Evolutionary conservation across 2,888 invertebrate species (phyloP), one percentile per base, ranked within the genome.

Genomic region (Pyrochroa serraticornis): DNA sequence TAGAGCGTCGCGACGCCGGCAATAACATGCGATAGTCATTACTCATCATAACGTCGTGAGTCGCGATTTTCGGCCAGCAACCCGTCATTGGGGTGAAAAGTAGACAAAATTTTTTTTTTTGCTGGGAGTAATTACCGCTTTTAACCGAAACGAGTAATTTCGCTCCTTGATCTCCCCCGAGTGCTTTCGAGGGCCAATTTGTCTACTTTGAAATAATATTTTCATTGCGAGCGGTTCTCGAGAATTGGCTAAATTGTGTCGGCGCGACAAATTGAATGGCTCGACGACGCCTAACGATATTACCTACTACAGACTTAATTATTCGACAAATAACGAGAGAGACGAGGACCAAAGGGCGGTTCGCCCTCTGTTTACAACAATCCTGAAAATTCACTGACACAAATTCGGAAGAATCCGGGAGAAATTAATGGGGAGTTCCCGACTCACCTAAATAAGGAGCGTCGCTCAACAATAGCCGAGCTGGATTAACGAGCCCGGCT

Each of bases 11-110:
- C 47, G 57, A 55, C 58, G 62, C 60, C 65, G 58, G 60, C 67
- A 70, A 66, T 69, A 71, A 71, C 69, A 69, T 58, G 58, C 62
- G 48, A 66, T 22, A 22, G 22, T 64, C 70, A 69, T 68, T 70
- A 64, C 63, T 64, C 63, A 66, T 57, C 54, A 60, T 61, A 64
- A 64, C 66, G 63, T 62, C 58, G 63, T 54, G 59, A 50, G 66
- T 66, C 67, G 65, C 69, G 65, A 70, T 69, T 70, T 71, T 66
- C 44, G 51, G 63, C 51, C 45, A 44, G 41, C 45, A 53, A 34
- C 41, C 7, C 39, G 35, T 10, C 44, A 45, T n/a, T 38, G 39
- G 9, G 22, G 31, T 38, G 48, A 31, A 41, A 6, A 46, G 41
- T 9, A 43, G 44, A 34, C 34, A 39, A 35, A 10, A 42, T 43